These are phyloP conservation scores for Dolomedes plantarius DNA, from an alignment of 2,888 invertebrate genomes.

Conservation along the genomic window DNA sequence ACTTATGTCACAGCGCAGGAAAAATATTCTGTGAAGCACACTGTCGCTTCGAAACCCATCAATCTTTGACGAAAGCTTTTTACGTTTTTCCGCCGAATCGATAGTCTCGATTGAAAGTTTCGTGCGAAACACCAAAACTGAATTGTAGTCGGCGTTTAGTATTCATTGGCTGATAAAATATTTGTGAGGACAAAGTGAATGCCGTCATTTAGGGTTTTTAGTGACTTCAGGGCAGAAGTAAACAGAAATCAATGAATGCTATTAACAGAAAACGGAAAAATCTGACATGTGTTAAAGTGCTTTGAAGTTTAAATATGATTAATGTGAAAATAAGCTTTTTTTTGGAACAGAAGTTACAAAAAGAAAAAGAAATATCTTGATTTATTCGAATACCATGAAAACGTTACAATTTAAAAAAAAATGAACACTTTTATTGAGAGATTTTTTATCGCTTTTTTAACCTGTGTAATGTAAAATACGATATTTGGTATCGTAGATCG, in stretches of 20 bases:
- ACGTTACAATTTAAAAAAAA: no score
- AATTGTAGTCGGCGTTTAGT: neutral
- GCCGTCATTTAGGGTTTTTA: neutral
- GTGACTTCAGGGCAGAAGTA: neutral
- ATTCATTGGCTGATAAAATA: constrained; percentile 9
- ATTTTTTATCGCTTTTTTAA: no score
- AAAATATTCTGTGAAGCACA: neutral
- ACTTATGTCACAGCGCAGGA: neutral
- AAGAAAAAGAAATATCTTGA: no score
- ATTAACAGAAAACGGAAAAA: neutral
- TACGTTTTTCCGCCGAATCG: neutral
- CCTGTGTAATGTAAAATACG: no score
- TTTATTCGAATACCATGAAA: no score
- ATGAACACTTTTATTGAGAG: no score
- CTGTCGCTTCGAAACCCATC: neutral
- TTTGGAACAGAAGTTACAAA: no score
- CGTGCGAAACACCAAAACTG: neutral
- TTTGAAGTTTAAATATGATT: no score
- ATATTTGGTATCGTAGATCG: no score
- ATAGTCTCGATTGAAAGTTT: neutral
- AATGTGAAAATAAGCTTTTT: no score
- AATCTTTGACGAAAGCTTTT: neutral
- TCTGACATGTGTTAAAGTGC: neutral
- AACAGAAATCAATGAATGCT: neutral
- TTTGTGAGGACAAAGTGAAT: neutral